These are phyloP conservation scores for Catonia carolina DNA, from an alignment of 2,888 invertebrate species.

Conservation along the genomic window DNA sequence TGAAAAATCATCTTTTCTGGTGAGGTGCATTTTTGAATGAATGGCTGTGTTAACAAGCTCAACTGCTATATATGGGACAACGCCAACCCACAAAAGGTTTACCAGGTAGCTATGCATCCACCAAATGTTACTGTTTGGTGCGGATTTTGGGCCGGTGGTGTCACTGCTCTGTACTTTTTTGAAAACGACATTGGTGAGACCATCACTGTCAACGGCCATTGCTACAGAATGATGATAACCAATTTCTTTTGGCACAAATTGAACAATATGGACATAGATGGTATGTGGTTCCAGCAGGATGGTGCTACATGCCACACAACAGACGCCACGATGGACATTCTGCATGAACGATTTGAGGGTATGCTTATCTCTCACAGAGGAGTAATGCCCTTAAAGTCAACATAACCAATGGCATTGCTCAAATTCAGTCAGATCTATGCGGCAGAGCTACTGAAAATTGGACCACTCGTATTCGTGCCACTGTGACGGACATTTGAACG, in stretches of 20 bases:
- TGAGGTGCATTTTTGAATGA: background rate
- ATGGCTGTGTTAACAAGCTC: background rate
- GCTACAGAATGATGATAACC: background rate
- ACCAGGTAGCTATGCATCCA: background rate
- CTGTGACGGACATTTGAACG: too few species aligned
- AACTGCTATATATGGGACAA: background rate
- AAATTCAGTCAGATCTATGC: background rate
- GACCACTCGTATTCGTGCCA: background rate
- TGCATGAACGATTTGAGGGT: too few species aligned
- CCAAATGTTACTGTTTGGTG: background rate
- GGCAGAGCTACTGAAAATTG: background rate
- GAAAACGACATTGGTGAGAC: too few species aligned
- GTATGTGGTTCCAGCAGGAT: background rate
- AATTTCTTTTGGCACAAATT: too few species aligned
- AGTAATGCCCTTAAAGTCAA: too few species aligned
- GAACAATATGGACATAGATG: too few species aligned
- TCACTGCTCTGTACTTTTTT: too few species aligned
- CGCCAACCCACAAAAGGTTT: background rate
- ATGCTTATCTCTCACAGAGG: too few species aligned
- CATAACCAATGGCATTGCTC: background rate
- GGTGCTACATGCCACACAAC: background rate
- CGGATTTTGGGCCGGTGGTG: too few species aligned
- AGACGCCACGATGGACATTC: background rate
- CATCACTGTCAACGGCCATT: too few species aligned
- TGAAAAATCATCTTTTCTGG: background rate